Base-by-base conservation (phyloP, 2,888 invertebrate species). In the Sthenelais limicola region DNA sequence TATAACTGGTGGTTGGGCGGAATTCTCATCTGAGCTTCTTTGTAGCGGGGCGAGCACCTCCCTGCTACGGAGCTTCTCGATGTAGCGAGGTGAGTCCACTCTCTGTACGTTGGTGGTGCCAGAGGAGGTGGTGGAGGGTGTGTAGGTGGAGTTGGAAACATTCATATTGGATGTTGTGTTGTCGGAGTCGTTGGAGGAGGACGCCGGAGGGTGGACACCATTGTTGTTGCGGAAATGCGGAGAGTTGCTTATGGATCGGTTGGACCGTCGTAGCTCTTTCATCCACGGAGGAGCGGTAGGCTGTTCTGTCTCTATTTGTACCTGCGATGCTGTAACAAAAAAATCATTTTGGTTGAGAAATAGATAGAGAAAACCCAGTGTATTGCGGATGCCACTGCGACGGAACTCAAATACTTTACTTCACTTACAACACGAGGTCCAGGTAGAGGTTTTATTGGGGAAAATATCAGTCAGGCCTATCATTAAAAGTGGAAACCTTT, bases 41-140 rank as follows among this genome's bases (percentile, higher is more conserved):
- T 47, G 43, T 32, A 67, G 2, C 30, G 67, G 67, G 21, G 67
- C 47, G 18, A 67, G 48, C 26, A 67, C 48, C 62, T 62, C 62
- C 38, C 62, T 35, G 21, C 38, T 43, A 15, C 12, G 9, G 43
- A 43, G 43, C 12, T 9, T 43, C 12, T 12, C 15, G 43, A 15
- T 9, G 43, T 43, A 43, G 43, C 12, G 15, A 15, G 9, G 43
- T 9, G 43, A 15, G 43, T 43, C 12, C 12, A 24, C n/a, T n/a
- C n/a, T n/a, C n/a, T n/a, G n/a, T n/a, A n/a, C n/a, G n/a, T n/a
- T n/a, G n/a, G 62, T 12, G 21, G 38, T 3, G 38, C 24, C 62
- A 38, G 38, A 21, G 35, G 62, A 2, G 38, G 35, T 24, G 62
- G 1, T 4, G 62, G 38, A 26, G 21, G 24, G 56, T 7, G 38